Evolutionary conservation across 1,140 invertebrate genomes (phyloP), one percentile per base, ranked within the genome.

Genomic region (Drosophila sturtevanti): DNA sequence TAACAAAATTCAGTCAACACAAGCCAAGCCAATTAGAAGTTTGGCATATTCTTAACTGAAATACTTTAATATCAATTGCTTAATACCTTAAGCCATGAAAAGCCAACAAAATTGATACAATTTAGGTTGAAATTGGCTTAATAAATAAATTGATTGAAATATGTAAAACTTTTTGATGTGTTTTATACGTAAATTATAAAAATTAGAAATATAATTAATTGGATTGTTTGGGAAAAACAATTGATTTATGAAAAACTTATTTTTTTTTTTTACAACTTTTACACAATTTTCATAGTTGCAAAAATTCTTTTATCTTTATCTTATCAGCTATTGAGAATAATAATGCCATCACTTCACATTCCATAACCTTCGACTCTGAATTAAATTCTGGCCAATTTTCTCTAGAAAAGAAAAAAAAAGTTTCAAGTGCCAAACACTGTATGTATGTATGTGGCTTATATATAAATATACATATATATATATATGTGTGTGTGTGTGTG

Each of bases 361-460:
- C 9, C 11, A 18, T 21, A 31, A 31, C 27, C 16, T 18, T 11
- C 9, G 18, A 10, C 41, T 48, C 11, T 48, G 41, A 48, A 16
- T 48, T 18, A 0, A 1, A 21, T 18, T 48, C 11, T 48, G 41
- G 16, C 41, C 41, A 48, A 48, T 48, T 48, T 48, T 48, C 41
- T 44, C 14, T 24, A 24, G 14, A 58, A 12, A 31, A 1, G 56
- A 38, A 34, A 12, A 4, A 35, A 76, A 76, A 76, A 79, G 51
- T 78, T 76, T 75, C 63, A 72, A 86, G 78, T 81, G 78, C 51
- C 67, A 48, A 69, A 68, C 64, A 64, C 37, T 79, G 64, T 68
- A 64, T 72, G 60, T 37, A 60, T 52, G 68, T 63, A 68, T 77
- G 37, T 41, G 52, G n/a, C 37, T 38, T 38, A 38, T 38, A 38